Conservation (phyloP, 2,113 vertebrate species). For the Nothobranchius kuhntae region DNA sequence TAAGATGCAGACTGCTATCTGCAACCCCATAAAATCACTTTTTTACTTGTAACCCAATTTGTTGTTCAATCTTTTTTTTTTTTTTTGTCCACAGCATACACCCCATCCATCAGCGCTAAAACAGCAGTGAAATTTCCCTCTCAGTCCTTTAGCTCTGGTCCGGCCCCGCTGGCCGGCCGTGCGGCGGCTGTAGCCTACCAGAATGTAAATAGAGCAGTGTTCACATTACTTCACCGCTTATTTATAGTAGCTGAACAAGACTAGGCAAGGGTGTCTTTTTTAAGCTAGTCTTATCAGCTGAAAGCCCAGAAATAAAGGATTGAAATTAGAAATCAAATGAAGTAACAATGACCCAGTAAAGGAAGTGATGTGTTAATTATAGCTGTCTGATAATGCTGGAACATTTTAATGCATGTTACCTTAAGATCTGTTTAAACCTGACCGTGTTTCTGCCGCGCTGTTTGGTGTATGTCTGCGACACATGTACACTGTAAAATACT, state of each 20-base stretch:
- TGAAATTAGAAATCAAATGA: conserved; percentile 57
- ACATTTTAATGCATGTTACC: neutral
- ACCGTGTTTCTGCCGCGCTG: neutral
- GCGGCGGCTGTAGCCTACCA: conserved; percentile 60
- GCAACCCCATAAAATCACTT: no score
- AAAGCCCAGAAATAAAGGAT: conserved; percentile 44
- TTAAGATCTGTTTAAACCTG: neutral
- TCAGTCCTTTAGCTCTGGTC: conserved; percentile 61
- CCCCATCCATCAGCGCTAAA: conserved; percentile 27
- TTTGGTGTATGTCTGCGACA: no score
- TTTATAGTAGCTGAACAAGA: conserved; percentile 79
- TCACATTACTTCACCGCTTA: conserved; percentile 80
- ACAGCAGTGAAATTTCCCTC: conserved; percentile 51
- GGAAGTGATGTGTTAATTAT: conserved; percentile 68
- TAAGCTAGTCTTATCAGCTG: conserved; percentile 70
- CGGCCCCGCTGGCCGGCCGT: conserved; percentile 47
- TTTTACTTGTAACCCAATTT: no score
- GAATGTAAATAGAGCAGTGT: conserved; percentile 78
- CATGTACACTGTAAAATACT: neutral
- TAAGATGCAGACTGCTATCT: neutral
- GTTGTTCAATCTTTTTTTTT: no score
- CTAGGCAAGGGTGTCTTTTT: conserved; percentile 66
- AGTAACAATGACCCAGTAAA: conserved; percentile 55
- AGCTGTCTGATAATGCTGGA: conserved; percentile 40
- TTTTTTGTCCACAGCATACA: no score